phyloP scores from a whole-genome alignment of 2,113 vertebrate genomes.

The Sprattus sprattus region DNA sequence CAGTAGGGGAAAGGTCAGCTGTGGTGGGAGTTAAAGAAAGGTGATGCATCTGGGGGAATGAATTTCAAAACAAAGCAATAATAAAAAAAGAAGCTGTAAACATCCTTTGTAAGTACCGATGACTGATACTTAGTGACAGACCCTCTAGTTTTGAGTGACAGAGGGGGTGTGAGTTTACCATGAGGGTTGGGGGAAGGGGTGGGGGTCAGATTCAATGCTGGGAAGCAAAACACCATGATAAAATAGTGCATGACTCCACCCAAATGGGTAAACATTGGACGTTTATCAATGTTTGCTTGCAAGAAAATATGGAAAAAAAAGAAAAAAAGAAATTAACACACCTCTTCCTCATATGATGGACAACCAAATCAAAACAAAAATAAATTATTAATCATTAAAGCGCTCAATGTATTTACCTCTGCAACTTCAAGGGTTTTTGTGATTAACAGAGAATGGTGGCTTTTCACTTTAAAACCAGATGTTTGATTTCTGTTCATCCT shows the following conservation, averaged over 20 bases:
- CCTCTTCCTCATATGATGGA: slow-evolving; percentile 2
- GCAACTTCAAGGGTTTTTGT: slow-evolving; percentile 10
- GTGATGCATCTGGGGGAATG: slow-evolving; percentile 48
- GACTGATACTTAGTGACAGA: slow-evolving; percentile 60
- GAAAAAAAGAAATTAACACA: not conserved
- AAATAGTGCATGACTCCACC: slow-evolving; percentile 19
- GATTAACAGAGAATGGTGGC: slow-evolving; percentile 14
- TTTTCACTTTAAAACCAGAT: slow-evolving; percentile 1
- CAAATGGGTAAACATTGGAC: slow-evolving; percentile 14
- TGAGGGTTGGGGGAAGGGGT: slow-evolving; percentile 42
- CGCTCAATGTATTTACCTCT: slow-evolving; percentile 10
- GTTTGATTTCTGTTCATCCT: slow-evolving; percentile 17
- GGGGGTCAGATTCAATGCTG: slow-evolving; percentile 33
- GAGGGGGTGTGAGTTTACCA: slow-evolving; percentile 61
- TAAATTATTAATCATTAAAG: slow-evolving; percentile 17
- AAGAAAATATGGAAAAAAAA: not conserved
- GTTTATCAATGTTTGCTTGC: slow-evolving; percentile 18
- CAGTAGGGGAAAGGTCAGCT: slow-evolving; percentile 41
- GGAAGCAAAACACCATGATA: slow-evolving; percentile 47
- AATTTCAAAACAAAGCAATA: slow-evolving; percentile 81
- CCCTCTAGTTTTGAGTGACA: slow-evolving; percentile 63
- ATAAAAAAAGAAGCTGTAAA: slow-evolving; percentile 76
- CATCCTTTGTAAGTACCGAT: slow-evolving; percentile 74
- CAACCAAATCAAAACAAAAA: slow-evolving; percentile 12
- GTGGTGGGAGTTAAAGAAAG: slow-evolving; percentile 14